phyloP scores from a whole-genome alignment of 2,797 vertebrate genomes.

The Artibeus jamaicensis region DNA sequence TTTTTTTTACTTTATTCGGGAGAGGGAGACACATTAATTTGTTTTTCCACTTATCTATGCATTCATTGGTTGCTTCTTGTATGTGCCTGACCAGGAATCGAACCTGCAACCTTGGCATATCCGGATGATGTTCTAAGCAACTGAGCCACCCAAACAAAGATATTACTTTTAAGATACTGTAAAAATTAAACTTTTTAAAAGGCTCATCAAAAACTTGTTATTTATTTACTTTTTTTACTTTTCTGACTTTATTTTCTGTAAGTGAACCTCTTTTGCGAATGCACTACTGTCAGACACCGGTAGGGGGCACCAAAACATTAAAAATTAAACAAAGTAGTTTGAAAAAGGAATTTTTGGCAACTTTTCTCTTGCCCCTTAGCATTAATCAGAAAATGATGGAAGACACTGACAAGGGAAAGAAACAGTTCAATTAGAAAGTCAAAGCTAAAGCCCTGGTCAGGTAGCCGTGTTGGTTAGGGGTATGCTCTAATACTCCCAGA shows the following conservation, averaged over 20 bases:
- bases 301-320: slow-evolving; percentile 17
- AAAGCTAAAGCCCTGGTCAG: not conserved
- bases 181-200: not conserved
- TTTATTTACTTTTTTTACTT: not conserved
- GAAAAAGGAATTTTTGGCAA: not conserved
- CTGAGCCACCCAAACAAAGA: not conserved
- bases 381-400: not conserved
- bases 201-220: not conserved
- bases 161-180: not conserved
- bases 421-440: not conserved
- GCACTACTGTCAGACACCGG: not conserved
- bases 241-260: not conserved
- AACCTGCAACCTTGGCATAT: not conserved
- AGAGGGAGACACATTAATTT: not conserved
- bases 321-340: not conserved
- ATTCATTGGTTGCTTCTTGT: not conserved
- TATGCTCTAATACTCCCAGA: not conserved
- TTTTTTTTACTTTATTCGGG: not conserved
- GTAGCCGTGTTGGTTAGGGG: not conserved
- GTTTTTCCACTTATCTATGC: not conserved
- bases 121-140: not conserved
- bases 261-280: not conserved
- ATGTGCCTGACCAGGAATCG: not conserved
- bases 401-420: not conserved
- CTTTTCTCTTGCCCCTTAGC: not conserved